Evolutionary conservation across 1,140 invertebrate genomes (phyloP).

Genomic region (roundworm (Caenorhabditis elegans)): DNA sequence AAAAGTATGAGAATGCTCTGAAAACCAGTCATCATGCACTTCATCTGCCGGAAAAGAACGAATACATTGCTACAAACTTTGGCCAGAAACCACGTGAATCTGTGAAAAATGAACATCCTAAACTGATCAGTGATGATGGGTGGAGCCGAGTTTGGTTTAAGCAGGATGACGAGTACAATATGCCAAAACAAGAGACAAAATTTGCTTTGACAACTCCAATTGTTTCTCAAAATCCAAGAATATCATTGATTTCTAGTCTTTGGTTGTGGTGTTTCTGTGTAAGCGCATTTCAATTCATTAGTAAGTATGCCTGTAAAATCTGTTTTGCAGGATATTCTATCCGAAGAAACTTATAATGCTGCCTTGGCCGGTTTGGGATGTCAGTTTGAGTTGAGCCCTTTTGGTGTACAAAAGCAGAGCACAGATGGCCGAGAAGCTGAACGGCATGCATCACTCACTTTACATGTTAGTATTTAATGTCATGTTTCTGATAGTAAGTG

Average conservation of each 20-base stretch:
- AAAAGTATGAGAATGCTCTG: slow-evolving; percentile 35
- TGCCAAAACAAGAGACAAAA: slow-evolving; percentile 83
- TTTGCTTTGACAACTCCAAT: slow-evolving; percentile 73
- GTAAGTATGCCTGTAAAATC: not conserved
- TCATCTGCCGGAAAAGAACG: slow-evolving; percentile 79
- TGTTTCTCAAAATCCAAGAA: slow-evolving; percentile 81
- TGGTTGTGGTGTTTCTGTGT: slow-evolving; percentile 71
- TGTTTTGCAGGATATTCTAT: slow-evolving; percentile 80
- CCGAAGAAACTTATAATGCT: slow-evolving; percentile 88
- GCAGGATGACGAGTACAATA: slow-evolving; percentile 84
- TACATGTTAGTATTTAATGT: not conserved
- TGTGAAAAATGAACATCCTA: slow-evolving; percentile 70
- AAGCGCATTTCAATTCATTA: not conserved
- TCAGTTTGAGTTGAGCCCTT: slow-evolving; percentile 70
- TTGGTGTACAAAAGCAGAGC: slow-evolving; percentile 58
- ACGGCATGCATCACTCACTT: slow-evolving; percentile 75
- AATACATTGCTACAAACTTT: slow-evolving; percentile 86
- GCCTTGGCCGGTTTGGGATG: slow-evolving; percentile 84
- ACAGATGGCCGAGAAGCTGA: slow-evolving; percentile 78
- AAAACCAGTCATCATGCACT: slow-evolving; percentile 70
- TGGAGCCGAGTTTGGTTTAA: slow-evolving; percentile 86
- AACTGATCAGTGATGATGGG: slow-evolving; percentile 78
- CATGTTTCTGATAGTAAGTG: not conserved
- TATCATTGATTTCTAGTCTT: slow-evolving; percentile 80
- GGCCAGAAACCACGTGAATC: slow-evolving; percentile 74